A percentile compares a stretch with the other conserved stretches of the same genome.
These are phyloP conservation scores for Oscheius sp. DNA, from an alignment of 2,888 invertebrate species.

Conservation along the genomic window DNA sequence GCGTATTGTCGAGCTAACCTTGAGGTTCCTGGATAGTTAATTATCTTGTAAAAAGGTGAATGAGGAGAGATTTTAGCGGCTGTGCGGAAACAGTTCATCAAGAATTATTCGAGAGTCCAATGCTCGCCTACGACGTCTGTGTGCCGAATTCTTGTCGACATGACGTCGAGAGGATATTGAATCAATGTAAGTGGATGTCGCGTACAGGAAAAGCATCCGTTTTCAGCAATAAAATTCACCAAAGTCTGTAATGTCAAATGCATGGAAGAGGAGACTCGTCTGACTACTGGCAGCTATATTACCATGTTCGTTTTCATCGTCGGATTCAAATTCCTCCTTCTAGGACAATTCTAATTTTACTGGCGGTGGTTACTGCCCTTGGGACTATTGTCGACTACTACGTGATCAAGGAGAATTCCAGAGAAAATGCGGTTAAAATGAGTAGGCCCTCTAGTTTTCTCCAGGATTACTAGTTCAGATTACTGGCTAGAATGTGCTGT, in stretches of 20 bases:
- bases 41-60: background rate
- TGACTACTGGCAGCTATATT: slow-evolving; percentile 29
- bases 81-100: background rate
- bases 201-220: background rate
- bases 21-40: slow-evolving; percentile 7
- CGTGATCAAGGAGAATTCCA: background rate
- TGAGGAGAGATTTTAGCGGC: slow-evolving; percentile 8
- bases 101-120: background rate
- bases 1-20: slow-evolving; percentile 16
- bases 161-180: background rate
- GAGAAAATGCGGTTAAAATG: background rate
- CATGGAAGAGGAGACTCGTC: slow-evolving; percentile 29
- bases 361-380: background rate
- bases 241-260: slow-evolving; percentile 19
- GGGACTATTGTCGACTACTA: slow-evolving; percentile 23
- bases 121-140: slow-evolving; percentile 20
- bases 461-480: background rate
- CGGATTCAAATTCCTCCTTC: no score
- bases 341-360: background rate
- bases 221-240: slow-evolving; percentile 28
- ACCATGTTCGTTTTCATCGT: background rate
- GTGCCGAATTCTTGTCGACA: slow-evolving; percentile 15
- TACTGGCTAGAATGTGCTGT: slow-evolving; percentile 28
- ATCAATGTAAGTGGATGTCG: slow-evolving; percentile 6
- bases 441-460: background rate